These are phyloP conservation scores for Melanotaenia nigrans DNA, from an alignment of 2,797 vertebrate species.

Conservation along the genomic window DNA sequence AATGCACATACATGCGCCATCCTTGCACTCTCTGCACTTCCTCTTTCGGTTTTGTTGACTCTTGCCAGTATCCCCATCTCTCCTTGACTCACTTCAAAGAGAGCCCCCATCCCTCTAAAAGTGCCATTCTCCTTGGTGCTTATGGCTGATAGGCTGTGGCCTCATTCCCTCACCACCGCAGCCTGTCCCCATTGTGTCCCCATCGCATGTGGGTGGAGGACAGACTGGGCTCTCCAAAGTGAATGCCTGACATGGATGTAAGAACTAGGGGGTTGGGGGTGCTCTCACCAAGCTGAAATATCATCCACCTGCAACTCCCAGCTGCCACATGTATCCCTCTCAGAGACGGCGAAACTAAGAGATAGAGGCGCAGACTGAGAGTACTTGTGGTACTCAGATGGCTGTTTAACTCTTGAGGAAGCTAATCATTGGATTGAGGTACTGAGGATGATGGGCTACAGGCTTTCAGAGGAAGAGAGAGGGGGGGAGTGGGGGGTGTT, in stretches of 20 bases:
- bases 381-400: constrained; percentile 81
- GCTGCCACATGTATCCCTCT: constrained; percentile 69
- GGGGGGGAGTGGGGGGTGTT: constrained; percentile 73
- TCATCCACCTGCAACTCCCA: constrained; percentile 76
- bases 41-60: constrained; percentile 59
- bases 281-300: constrained; percentile 60
- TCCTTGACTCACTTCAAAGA: constrained; percentile 77
- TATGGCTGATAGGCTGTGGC: constrained; percentile 80
- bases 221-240: constrained; percentile 71
- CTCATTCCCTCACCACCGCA: constrained; percentile 79
- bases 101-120: constrained; percentile 64
- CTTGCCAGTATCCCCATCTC: constrained; percentile 60
- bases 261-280: constrained; percentile 43
- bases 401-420: constrained; percentile 87
- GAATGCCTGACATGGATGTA: constrained; percentile 76
- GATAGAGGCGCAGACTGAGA: constrained; percentile 57
- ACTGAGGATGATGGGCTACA: constrained; percentile 77
- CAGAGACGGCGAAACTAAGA: constrained; percentile 20
- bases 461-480: constrained; percentile 70
- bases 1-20: constrained; percentile 48
- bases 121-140: constrained; percentile 79
- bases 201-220: constrained; percentile 79
- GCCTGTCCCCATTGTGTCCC: constrained; percentile 82
- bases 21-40: constrained; percentile 45
- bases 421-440: constrained; percentile 86